Evolutionary conservation across 2,888 invertebrate genomes (phyloP).

Genomic region (Lysandra bellargus): DNA sequence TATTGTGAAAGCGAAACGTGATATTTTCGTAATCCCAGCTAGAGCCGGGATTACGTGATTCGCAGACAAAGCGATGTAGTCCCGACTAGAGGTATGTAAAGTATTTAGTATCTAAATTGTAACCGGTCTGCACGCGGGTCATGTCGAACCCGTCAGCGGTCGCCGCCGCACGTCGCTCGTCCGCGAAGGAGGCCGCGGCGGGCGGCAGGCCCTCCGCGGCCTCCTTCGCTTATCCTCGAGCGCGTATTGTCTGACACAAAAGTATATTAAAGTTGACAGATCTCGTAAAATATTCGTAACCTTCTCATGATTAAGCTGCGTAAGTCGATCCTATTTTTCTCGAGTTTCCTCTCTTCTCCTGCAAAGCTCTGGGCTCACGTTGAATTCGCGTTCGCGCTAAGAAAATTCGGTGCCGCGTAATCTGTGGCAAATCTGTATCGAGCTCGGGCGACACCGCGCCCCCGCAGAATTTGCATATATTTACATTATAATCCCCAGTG

Average conservation of each 20-base stretch:
- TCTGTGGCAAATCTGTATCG: slow-evolving; percentile 48
- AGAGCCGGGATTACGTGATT: not conserved
- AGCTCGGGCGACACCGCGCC: slow-evolving; percentile 48
- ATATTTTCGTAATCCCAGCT: not conserved
- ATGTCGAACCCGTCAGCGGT: not conserved
- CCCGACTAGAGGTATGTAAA: not conserved
- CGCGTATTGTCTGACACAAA: not conserved
- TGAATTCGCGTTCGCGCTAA: slow-evolving; percentile 38
- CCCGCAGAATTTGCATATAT: slow-evolving; percentile 66
- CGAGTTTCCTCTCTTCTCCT: not conserved
- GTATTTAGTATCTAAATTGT: not conserved
- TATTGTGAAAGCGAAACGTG: not conserved
- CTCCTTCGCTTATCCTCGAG: slow-evolving; percentile 26
- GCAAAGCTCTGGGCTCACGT: not conserved
- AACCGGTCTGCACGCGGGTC: not conserved
- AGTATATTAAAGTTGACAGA: not conserved
- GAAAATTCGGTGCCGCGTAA: slow-evolving; percentile 43
- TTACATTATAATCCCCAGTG: slow-evolving; percentile 69
- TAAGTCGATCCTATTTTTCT: not conserved
- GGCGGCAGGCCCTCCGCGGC: slow-evolving; percentile 40
- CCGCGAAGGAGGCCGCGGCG: slow-evolving; percentile 41
- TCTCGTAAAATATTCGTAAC: not conserved
- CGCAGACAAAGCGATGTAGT: not conserved
- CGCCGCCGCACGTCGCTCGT: not conserved
- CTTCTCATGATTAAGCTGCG: not conserved